Base-by-base conservation (phyloP, 2,113 vertebrate genomes). In the Vireo altiloquus region DNA sequence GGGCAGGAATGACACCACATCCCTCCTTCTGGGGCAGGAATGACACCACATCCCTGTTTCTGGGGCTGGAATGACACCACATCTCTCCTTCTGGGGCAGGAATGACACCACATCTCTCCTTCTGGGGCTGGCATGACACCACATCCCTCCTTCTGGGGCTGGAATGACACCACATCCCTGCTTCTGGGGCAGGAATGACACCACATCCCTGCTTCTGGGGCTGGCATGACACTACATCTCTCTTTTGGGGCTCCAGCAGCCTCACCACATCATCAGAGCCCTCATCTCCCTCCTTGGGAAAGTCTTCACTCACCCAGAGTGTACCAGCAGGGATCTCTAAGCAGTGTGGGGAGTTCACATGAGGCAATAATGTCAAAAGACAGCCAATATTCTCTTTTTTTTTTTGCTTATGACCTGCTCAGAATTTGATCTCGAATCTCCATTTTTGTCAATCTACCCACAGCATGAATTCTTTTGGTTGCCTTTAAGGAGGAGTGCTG, bases 231-330 rank as follows among this genome's bases (percentile, higher is more conserved):
- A n/a, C n/a, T n/a, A n/a, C n/a, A n/a, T n/a, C n/a, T n/a, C n/a
- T n/a, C n/a, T n/a, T n/a, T n/a, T n/a, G n/a, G n/a, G 18, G 71
- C n/a, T 30, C 37, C 42, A 13, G 7, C 3, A 3, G 2, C 10
- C 18, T 13, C 28, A 8, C 16, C 0, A 0, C 15, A 4, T 25
- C 24, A 3, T 27, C 4, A 21, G 4, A 70, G 27, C 30, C 9
- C 17, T 31, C 11, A 8, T 46, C 19, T 81, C 22, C 22, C 4
- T 57, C 60, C 59, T 37, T 50, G 20, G 31, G 57, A 52, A 84
- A 19, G 52, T 16, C 21, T 35, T 66, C 22, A 33, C 20, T 53
- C 17, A n/a, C 25, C 31, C 18, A 42, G 54, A 68, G 27, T 8
- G n/a, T 11, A 1, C 10, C 1, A 1, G 40, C 33, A 18, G 28